These are phyloP conservation scores for Scopus umbretta DNA, from an alignment of 2,113 vertebrate genomes.

Conservation along the genomic window DNA sequence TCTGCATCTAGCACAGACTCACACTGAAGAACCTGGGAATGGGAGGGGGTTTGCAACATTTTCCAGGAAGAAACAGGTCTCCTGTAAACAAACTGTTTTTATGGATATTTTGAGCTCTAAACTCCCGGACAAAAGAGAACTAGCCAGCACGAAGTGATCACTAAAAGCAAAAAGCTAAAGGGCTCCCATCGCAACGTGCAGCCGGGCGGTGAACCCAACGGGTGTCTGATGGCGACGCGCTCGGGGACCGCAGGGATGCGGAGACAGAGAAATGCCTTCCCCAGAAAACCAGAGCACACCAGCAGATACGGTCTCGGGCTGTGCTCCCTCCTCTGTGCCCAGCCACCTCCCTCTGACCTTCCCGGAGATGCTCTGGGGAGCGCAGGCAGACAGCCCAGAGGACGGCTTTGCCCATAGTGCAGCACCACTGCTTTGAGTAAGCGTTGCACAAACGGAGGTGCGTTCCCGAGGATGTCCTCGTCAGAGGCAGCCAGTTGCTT, in stretches of 20 bases:
- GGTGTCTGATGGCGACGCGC: not conserved
- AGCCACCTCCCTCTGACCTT: not conserved
- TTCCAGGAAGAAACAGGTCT: not conserved
- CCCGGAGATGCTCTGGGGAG: not conserved
- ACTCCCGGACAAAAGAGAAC: not conserved
- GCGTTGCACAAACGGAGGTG: not conserved
- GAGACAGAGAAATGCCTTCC: not conserved
- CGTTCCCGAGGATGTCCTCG: not conserved
- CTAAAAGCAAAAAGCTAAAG: not conserved
- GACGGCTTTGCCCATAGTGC: accelerated
- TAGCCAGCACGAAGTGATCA: not conserved
- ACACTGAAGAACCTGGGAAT: not conserved
- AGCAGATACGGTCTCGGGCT: accelerated
- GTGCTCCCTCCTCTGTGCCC: not conserved
- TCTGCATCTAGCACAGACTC: not conserved
- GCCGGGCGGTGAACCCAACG: not conserved
- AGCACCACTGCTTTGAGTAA: not conserved
- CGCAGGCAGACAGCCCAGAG: no score
- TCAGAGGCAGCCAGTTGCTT: not conserved
- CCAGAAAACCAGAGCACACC: not conserved
- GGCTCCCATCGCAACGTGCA: not conserved
- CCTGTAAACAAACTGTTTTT: not conserved
- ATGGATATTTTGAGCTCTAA: not conserved
- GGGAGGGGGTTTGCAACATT: not conserved
- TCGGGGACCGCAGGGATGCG: not conserved